phyloP scores from a whole-genome alignment of 1,140 invertebrate genomes.

The Saccostrea echinata region DNA sequence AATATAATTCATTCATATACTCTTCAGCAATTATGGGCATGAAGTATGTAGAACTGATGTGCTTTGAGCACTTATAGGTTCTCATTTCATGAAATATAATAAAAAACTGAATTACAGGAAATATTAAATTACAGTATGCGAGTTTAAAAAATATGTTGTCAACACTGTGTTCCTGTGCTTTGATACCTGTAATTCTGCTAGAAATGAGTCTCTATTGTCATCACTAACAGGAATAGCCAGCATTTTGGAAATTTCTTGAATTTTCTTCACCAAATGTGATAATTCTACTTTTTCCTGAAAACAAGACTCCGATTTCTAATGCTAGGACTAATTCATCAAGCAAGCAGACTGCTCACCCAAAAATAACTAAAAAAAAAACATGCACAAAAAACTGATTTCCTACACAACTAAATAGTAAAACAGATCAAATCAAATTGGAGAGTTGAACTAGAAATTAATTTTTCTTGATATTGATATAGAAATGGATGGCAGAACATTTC shows the following conservation, averaged over 20 bases:
- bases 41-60: neutral
- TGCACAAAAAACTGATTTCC: neutral
- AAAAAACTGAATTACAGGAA: too few species aligned
- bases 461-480: neutral
- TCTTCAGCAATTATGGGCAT: too few species aligned
- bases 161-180: neutral
- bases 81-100: neutral
- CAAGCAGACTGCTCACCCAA: constrained; percentile 6
- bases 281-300: constrained; percentile 72
- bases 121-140: too few species aligned
- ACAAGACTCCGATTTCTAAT: constrained; percentile 32
- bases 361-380: neutral
- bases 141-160: too few species aligned
- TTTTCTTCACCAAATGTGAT: constrained; percentile 65
- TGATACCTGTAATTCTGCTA: constrained; percentile 17
- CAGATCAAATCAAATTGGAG: constrained; percentile 15
- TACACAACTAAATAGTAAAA: neutral
- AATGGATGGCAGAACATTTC: neutral
- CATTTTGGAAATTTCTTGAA: constrained; percentile 65
- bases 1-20: too few species aligned
- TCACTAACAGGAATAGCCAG: constrained; percentile 59
- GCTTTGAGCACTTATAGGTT: neutral
- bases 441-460: neutral
- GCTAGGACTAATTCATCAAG: constrained; percentile 17
- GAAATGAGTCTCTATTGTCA: constrained; percentile 46